phyloP scores from a whole-genome alignment of 2,113 vertebrate genomes.

The Redunca redunca region DNA sequence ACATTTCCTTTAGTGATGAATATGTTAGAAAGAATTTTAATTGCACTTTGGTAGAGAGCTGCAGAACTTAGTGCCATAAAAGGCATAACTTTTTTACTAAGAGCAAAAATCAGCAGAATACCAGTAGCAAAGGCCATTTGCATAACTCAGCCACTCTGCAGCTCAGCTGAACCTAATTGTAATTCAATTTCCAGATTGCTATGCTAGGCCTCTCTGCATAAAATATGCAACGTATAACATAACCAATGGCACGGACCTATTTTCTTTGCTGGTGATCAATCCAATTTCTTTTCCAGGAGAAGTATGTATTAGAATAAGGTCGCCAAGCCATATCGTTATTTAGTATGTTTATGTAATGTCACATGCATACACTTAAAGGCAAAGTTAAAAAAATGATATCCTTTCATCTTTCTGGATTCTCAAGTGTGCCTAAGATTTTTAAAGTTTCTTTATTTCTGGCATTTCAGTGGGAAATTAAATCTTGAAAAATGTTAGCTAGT shows the following conservation, averaged over 20 bases:
- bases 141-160: conserved; percentile 57
- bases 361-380: not conserved
- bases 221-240: conserved; percentile 60
- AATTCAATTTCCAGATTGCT: conserved; percentile 58
- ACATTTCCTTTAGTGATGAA: not conserved
- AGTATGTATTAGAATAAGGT: conserved; percentile 27
- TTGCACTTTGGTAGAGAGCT: conserved; percentile 15
- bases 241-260: conserved; percentile 3
- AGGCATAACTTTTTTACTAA: conserved; percentile 48
- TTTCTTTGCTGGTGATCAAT: conserved; percentile 50
- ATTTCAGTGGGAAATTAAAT: conserved; percentile 55
- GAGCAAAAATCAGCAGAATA: conserved; percentile 61
- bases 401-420: conserved; percentile 32
- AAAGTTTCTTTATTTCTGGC: conserved; percentile 29
- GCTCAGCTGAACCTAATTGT: conserved; percentile 69
- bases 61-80: conserved; percentile 17
- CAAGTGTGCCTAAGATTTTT: conserved; percentile 23
- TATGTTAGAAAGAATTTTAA: not conserved
- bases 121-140: conserved; percentile 47
- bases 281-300: conserved; percentile 27
- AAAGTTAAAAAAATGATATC: not conserved
- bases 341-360: not conserved
- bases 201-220: conserved; percentile 16
- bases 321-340: not conserved
- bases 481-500: conserved; percentile 49